Evolutionary conservation across 2,113 vertebrate genomes (phyloP).

Genomic region (Copsychus sechellarum): DNA sequence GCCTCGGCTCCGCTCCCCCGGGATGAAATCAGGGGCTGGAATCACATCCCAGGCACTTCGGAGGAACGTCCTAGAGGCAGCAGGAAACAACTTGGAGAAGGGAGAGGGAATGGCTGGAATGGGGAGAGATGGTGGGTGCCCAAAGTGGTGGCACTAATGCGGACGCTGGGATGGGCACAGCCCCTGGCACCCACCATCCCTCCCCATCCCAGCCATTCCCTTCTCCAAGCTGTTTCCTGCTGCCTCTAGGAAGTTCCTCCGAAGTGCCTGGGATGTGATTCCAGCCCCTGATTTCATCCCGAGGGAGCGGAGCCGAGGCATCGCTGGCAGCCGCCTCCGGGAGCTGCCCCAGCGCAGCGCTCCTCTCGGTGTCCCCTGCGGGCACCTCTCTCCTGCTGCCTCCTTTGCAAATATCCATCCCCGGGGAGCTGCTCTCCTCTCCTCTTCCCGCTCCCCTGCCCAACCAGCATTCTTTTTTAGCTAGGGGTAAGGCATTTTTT

Average conservation of each 20-base stretch:
- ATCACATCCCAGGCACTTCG: neutral
- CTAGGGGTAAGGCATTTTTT: neutral
- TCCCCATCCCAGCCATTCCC: neutral
- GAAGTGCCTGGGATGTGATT: neutral
- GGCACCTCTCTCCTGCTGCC: neutral
- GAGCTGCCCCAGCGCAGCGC: neutral
- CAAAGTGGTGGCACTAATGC: too few species aligned
- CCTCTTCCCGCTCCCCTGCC: neutral
- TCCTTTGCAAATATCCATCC: neutral
- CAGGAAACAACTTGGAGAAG: neutral
- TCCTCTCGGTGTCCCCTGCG: neutral
- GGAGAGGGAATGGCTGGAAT: neutral
- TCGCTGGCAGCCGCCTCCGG: neutral
- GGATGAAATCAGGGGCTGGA: neutral
- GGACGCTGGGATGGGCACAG: neutral
- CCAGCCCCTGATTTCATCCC: neutral
- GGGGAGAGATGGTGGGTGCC: neutral
- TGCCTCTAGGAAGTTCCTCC: neutral
- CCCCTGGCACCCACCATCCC: neutral
- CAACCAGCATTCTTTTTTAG: neutral
- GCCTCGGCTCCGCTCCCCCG: rapidly evolving
- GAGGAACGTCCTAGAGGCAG: neutral
- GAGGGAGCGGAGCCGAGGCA: rapidly evolving
- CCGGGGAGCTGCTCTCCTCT: neutral
- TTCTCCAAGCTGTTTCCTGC: neutral